A percentile compares a stretch with the other conserved stretches of the same genome.
Conservation (phyloP, 2,797 vertebrate species). For the Notolepis coatsorum region DNA sequence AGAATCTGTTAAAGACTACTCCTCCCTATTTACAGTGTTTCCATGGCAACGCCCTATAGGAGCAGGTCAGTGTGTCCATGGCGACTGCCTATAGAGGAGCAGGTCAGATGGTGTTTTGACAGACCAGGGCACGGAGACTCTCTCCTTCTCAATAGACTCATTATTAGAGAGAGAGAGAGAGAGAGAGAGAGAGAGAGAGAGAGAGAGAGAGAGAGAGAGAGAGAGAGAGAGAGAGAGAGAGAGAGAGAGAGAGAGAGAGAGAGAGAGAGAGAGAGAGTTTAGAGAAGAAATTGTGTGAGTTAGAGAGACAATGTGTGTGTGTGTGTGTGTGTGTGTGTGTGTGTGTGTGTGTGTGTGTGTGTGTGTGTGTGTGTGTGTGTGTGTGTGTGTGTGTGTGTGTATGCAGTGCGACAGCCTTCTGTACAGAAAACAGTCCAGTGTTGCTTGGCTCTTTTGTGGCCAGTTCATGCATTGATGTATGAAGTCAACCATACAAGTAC, state of each 20-base stretch:
- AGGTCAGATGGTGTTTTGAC: slow-evolving; percentile 68
- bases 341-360: slow-evolving; percentile 12
- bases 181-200: no score
- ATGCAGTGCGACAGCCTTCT: slow-evolving; percentile 1
- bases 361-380: slow-evolving; percentile 18
- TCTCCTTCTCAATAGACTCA: slow-evolving; percentile 71
- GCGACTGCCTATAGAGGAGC: slow-evolving; percentile 49
- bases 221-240: no score
- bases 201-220: no score
- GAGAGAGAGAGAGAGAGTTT: no score
- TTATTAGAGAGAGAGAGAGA: no score
- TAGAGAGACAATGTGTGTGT: no score
- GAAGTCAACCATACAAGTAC: slow-evolving; percentile 4
- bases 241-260: no score
- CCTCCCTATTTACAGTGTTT: no score
- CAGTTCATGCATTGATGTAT: neutral
- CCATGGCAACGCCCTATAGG: no score
- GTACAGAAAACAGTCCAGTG: slow-evolving; percentile 47
- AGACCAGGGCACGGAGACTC: slow-evolving; percentile 62
- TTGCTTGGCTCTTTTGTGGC: slow-evolving; percentile 43
- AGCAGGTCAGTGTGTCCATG: slow-evolving; percentile 21
- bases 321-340: slow-evolving; percentile 4
- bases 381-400: neutral
- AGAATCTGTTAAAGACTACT: no score
- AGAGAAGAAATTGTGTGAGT: no score